Evolutionary conservation across 1,140 invertebrate genomes (phyloP).

Genomic region (Bactericera cockerelli): DNA sequence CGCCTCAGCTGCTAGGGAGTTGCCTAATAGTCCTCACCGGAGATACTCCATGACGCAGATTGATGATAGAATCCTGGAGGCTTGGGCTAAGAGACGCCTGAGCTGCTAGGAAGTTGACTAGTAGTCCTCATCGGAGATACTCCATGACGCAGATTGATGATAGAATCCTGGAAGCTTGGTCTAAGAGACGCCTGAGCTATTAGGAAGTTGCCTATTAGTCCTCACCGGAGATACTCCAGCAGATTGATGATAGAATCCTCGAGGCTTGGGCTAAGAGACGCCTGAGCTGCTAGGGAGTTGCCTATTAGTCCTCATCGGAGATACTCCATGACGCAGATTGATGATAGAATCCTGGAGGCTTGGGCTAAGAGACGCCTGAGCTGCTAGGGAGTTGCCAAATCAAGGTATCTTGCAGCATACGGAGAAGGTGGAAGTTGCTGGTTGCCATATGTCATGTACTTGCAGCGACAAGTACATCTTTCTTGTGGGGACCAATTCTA

Average conservation of each 20-base stretch:
- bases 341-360: neutral
- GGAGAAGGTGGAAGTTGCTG: too few relatives aligned
- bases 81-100: neutral
- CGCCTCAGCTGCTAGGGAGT: neutral
- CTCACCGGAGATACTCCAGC: neutral
- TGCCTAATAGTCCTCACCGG: neutral
- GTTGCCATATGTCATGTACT: too few relatives aligned
- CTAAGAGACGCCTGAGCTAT: neutral
- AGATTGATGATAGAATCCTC: neutral
- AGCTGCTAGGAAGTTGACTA: too few relatives aligned
- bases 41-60: neutral
- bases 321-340: neutral
- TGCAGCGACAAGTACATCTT: too few relatives aligned
- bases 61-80: neutral
- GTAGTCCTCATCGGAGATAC: neutral
- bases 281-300: neutral
- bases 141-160: neutral
- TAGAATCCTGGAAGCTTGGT: neutral
- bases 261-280: neutral
- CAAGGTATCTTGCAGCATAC: too few relatives aligned
- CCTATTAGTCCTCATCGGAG: neutral
- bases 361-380: neutral
- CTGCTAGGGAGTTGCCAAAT: too few relatives aligned
- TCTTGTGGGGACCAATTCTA: too few relatives aligned
- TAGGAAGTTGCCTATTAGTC: too few relatives aligned